Percentiles rank a stretch among this genome's conserved stretches.
Evolutionary conservation across 2,113 vertebrate genomes (phyloP).

Genomic region (Acanthochromis polyacanthus): DNA sequence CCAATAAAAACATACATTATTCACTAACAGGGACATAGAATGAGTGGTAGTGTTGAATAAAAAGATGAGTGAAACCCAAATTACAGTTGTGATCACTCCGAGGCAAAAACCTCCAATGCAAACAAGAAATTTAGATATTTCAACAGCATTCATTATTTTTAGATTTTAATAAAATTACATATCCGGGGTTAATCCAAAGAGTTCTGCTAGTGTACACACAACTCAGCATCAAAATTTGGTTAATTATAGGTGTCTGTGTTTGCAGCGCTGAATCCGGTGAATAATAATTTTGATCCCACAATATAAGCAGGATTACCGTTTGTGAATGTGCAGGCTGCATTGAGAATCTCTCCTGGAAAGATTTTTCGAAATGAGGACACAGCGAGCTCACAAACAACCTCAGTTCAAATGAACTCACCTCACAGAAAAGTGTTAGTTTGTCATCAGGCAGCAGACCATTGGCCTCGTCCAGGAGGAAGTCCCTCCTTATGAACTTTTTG

Average conservation of each 20-base stretch:
- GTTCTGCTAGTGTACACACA: conserved; percentile 1
- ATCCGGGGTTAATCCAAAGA: conserved; percentile 25
- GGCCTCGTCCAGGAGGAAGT: conserved; percentile 93
- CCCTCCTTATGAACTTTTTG: conserved; percentile 94
- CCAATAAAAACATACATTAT: conserved; percentile 76
- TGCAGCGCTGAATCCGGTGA: conserved; percentile 6
- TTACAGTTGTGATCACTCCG: conserved; percentile 41
- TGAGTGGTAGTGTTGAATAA: conserved; percentile 41
- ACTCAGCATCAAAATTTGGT: background rate
- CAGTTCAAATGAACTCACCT: conserved; percentile 81
- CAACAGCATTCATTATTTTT: conserved; percentile 2
- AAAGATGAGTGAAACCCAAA: conserved; percentile 47
- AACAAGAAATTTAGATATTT: conserved; percentile 33
- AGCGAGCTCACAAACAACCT: background rate
- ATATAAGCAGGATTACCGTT: conserved; percentile 41
- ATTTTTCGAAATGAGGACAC: conserved; percentile 23
- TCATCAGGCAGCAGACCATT: conserved; percentile 94
- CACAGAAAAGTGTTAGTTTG: conserved; percentile 94
- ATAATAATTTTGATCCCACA: conserved; percentile 22
- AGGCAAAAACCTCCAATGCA: conserved; percentile 36
- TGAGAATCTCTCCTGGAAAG: background rate
- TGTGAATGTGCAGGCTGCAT: conserved; percentile 3
- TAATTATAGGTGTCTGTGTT: conserved; percentile 16
- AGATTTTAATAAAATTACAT: background rate
- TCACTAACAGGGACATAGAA: conserved; percentile 62